Base-by-base conservation (phyloP, 2,113 vertebrate genomes). In the Oryzias celebensis region DNA sequence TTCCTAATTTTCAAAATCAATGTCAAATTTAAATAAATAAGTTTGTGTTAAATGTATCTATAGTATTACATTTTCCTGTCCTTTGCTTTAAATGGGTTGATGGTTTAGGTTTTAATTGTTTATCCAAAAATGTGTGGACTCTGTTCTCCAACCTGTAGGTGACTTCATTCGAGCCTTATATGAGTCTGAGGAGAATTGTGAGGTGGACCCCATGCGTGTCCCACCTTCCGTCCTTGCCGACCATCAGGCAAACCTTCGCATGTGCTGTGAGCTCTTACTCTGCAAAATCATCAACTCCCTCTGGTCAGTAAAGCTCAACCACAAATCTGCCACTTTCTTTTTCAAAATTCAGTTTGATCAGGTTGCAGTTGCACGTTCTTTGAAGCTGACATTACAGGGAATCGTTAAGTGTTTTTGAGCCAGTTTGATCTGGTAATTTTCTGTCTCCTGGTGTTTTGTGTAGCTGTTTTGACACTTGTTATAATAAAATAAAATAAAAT, bases 251-350 rank as follows among this genome's bases (percentile, higher is more conserved):
- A 98, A 98, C 87, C 96, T 98, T 48, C 95, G 95, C 65, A 98
- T 98, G 96, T 98, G 96, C 89, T 97, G 95, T 31, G 96, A 98
- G 88, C 94, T 98, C 73, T 91, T 96, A 48, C 95, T 98, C 84
- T 98, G 96, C 94, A 98, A 98, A 90, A 96, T 98, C 76, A 95
- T 98, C 90, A 98, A 98, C 93, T 98, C 96, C 8, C 96, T 96
- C 71, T 98, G 96, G 92, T 92, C 52, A 82, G 89, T 85, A 31
- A 26, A 15, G 8, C 4, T 17, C 16, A 8, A 0, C 7, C 2
- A 45, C 20, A 31, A 36, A 36, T 36, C 8, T 36, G 36, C 8
- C 36, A 12, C 36, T 36, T 36, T 36, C 36, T 36, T 12, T 12
- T 36, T 36, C 12, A 0, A 36, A 36, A 36, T 36, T 36, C 36